Base-by-base conservation (phyloP, 1,140 invertebrate genomes). In the Drosophila pectinifera region DNA sequence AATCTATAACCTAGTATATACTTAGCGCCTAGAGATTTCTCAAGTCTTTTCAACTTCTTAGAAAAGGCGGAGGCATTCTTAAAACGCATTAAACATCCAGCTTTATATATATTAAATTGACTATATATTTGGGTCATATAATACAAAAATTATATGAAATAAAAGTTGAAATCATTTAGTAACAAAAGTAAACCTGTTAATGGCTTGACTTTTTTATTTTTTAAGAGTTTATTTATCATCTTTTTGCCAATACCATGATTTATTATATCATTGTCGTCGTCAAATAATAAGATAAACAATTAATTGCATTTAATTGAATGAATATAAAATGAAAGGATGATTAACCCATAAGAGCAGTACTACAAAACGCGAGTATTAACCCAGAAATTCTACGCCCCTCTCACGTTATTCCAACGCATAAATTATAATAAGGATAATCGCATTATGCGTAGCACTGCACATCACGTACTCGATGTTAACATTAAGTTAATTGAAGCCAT, bases 401-500 rank as follows among this genome's bases (percentile, higher is more conserved):
- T 49, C 41, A 13, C 16, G 5, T 39, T 42, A 7, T 49, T 8
- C 14, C 42, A 46, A 38, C 39, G 43, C 34, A 54, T 57, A 69
- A 70, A 69, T 46, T 56, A 41, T 56, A 45, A 70, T 70, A 46
- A 38, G 49, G 36, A 70, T 70, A 70, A 70, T 56, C 41, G 41
- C 41, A 46, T 70, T 70, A 70, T 38, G 22, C 16, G 67, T 16
- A 26, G 57, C 39, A 20, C 46, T 70, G 65, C 49, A 34, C 64
- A 48, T 57, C 64, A 70, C 65, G 64, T 70, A 46, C 65, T 39
- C 7, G 53, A 57, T 57, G 65, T 26, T 46, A 70, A 69, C 64
- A 49, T 48, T 48, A 70, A 70, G 64, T 70, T 70, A 70, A 70
- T 70, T 57, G 65, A 46, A 36, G 34, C 20, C 24, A 34, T 70